A percentile compares a stretch with the other conserved stretches of the same genome.
Evolutionary conservation across 2,888 invertebrate genomes (phyloP).

Genomic region (Esperia sulphurella): DNA sequence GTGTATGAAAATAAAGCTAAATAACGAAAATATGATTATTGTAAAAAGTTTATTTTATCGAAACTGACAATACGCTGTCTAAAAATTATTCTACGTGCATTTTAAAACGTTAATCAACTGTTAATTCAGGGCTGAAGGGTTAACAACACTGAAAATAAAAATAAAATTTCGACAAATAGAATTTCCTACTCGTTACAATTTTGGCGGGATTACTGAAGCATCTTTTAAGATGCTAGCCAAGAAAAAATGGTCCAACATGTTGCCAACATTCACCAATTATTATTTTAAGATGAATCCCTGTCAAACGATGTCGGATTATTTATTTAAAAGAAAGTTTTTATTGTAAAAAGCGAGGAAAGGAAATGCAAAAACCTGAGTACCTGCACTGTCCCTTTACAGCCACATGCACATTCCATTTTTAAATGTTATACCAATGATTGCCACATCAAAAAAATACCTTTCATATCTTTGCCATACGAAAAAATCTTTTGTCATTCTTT

Average conservation of each 20-base stretch:
- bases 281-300: constrained; percentile 74
- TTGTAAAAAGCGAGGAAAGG: constrained; percentile 75
- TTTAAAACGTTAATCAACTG: too few species aligned
- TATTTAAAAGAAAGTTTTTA: constrained; percentile 80
- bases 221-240: constrained; percentile 19
- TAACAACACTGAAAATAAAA: too few species aligned
- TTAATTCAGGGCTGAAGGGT: too few species aligned
- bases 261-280: constrained; percentile 51
- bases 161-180: neutral
- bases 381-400: constrained; percentile 71
- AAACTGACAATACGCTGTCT: too few species aligned
- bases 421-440: constrained; percentile 51
- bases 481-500: constrained; percentile 53
- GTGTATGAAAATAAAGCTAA: too few species aligned
- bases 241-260: constrained; percentile 20
- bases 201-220: neutral
- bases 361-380: constrained; percentile 77
- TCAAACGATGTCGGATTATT: constrained; percentile 73
- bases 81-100: too few species aligned
- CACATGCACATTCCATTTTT: constrained; percentile 70
- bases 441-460: constrained; percentile 58
- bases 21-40: too few species aligned
- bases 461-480: constrained; percentile 42
- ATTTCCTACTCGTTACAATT: neutral
- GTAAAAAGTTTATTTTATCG: too few species aligned